phyloP scores from a whole-genome alignment of 1,140 invertebrate genomes.

The Ylistrum balloti region DNA sequence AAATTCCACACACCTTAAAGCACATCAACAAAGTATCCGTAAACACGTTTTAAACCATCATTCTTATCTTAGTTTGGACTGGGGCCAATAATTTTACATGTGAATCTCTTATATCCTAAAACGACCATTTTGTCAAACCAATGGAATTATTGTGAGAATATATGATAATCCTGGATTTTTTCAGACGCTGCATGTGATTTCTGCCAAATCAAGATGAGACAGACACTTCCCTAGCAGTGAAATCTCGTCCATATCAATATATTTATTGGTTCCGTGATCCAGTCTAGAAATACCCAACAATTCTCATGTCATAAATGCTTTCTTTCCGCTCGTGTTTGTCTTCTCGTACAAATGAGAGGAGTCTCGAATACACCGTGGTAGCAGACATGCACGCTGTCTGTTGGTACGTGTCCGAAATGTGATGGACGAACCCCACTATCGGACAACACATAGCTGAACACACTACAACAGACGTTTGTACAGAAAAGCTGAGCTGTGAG shows the following conservation, averaged over 20 bases:
- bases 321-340: neutral
- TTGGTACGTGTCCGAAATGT: neutral
- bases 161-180: neutral
- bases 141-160: neutral
- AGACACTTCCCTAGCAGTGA: neutral
- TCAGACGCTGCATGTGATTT: neutral
- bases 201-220: neutral
- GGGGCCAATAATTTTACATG: neutral
- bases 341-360: slow-evolving; percentile 24
- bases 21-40: neutral
- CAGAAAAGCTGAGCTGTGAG: neutral
- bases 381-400: neutral
- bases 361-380: neutral
- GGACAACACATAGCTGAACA: neutral
- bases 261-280: neutral
- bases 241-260: neutral
- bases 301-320: neutral
- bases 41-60: neutral
- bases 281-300: neutral
- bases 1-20: neutral
- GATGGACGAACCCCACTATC: neutral
- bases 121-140: neutral
- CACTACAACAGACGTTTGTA: neutral
- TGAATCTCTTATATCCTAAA: neutral
- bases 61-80: neutral